Evolutionary conservation across 2,113 vertebrate species (phyloP).

Genomic region (Lonchura striata): DNA sequence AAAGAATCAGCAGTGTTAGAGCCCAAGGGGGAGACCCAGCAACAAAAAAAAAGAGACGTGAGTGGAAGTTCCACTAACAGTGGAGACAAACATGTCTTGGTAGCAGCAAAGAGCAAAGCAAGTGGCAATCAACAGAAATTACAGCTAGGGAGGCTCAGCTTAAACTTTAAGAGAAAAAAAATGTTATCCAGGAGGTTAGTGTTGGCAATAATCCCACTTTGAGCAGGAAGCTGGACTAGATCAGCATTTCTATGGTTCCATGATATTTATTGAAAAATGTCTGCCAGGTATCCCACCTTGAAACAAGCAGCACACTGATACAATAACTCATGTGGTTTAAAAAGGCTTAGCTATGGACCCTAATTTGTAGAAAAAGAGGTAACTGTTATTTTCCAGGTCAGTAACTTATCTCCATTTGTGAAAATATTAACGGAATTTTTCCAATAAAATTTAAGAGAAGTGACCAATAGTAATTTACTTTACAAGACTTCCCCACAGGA

Average conservation of each 20-base stretch:
- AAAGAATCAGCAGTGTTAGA: neutral
- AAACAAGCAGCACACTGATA: neutral
- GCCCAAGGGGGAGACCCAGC: neutral
- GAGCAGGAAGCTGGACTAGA: neutral
- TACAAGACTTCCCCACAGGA: neutral
- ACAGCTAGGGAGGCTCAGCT: neutral
- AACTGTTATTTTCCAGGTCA: neutral
- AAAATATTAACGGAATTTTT: neutral
- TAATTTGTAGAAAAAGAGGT: neutral
- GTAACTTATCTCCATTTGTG: neutral
- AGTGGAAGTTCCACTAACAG: fast-evolving
- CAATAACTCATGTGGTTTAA: neutral
- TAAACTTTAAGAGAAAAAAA: neutral
- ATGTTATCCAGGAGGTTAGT: neutral
- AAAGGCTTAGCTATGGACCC: neutral
- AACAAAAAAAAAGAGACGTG: neutral
- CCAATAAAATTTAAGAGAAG: neutral
- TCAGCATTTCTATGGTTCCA: neutral
- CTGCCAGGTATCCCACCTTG: neutral
- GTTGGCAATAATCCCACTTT: neutral
- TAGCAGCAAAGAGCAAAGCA: neutral
- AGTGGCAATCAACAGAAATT: neutral
- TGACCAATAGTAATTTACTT: neutral
- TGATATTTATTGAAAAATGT: neutral
- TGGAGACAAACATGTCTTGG: neutral